These are phyloP conservation scores for Anabas testudineus DNA, from an alignment of 2,797 vertebrate species.

Conservation along the genomic window DNA sequence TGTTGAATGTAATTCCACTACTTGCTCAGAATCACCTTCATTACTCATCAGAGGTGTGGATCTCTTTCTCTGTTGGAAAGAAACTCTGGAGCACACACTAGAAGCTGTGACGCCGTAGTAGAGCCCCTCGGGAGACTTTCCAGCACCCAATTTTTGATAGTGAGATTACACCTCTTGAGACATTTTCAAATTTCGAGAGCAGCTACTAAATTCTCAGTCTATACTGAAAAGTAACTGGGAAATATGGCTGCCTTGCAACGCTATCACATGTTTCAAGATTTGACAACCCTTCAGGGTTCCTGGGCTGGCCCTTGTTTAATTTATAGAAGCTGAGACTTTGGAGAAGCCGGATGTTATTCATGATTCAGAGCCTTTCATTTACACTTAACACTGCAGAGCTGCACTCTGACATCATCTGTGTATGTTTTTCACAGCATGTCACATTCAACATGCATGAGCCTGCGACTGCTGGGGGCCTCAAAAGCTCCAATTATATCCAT, in stretches of 20 bases:
- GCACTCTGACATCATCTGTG: slow-evolving; percentile 66
- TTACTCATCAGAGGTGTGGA: slow-evolving; percentile 76
- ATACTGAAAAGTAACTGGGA: slow-evolving; percentile 30
- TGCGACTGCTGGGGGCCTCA: slow-evolving; percentile 43
- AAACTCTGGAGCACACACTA: slow-evolving; percentile 18
- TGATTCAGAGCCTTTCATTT: slow-evolving; percentile 75
- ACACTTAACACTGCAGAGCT: slow-evolving; percentile 44
- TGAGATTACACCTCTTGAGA: slow-evolving; percentile 60
- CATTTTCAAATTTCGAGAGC: slow-evolving; percentile 48
- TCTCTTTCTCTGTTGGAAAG: slow-evolving; percentile 30
- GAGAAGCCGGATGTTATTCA: slow-evolving; percentile 66
- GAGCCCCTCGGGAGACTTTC: slow-evolving; percentile 43
- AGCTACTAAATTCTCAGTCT: slow-evolving; percentile 46
- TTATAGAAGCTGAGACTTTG: slow-evolving; percentile 57
- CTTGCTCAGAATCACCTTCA: slow-evolving; percentile 78
- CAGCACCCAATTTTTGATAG: slow-evolving; percentile 21
- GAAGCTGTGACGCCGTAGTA: slow-evolving; percentile 29
- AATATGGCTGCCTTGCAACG: slow-evolving; percentile 33
- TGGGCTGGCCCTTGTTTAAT: slow-evolving; percentile 67
- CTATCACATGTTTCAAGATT: slow-evolving; percentile 25
- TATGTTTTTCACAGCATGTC: slow-evolving; percentile 74
- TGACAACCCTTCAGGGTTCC: slow-evolving; percentile 52
- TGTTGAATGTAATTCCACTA: slow-evolving; percentile 78
- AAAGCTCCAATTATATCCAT: slow-evolving; percentile 61
- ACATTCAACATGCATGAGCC: slow-evolving; percentile 77